Base-by-base conservation (phyloP, 2,888 invertebrate genomes). In the Odontothrips loti region DNA sequence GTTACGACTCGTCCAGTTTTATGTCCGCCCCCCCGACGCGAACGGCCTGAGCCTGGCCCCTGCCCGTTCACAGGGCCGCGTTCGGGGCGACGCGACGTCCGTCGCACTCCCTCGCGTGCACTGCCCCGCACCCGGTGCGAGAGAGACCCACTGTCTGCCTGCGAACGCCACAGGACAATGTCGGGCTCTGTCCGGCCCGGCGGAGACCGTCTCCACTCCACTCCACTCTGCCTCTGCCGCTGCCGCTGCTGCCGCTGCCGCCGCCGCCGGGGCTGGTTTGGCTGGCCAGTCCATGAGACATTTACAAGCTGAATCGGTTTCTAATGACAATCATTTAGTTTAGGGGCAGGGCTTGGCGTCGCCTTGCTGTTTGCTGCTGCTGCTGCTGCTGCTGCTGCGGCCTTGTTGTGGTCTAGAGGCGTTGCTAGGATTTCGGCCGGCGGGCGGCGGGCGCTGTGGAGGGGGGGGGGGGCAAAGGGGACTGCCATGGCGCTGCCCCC, bases 401-500 rank as follows among this genome's bases (percentile, higher is more conserved):
- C 90, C 83, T 43, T 43, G 34, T 43, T 43, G 34, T 43, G 34
- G 34, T 43, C 34, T 43, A 43, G 34, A 43, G 34, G 34, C 34
- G 90, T 91, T 85, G 91, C 91, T 4, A 20, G 6, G 58, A 58
- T 58, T 58, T 20, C 20, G 58, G 58, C 58, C 15, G 58, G 58
- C 34, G 34, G 34, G 34, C 34, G 34, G 34, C 34, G 6, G 34
- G 17, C 12, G 17, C 17, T 58, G 58, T 20, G 20, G 20, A 58
- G 58, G 20, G 15, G 20, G 20, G 6, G 20, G 20, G 4, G 17
- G 17, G 20, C 51, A 51, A 51, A 51, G 12, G 15, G 51, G 29
- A 91, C 91, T 79, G 91, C 91, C 81, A 91, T 91, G 82, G 91
- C 91, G 80, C 91, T 90, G 83, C 90, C 91, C 84, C 48, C 48